Evolutionary conservation across 1,140 invertebrate species (phyloP), one percentile per base, ranked within the genome.

Genomic region (Bombus picipes): DNA sequence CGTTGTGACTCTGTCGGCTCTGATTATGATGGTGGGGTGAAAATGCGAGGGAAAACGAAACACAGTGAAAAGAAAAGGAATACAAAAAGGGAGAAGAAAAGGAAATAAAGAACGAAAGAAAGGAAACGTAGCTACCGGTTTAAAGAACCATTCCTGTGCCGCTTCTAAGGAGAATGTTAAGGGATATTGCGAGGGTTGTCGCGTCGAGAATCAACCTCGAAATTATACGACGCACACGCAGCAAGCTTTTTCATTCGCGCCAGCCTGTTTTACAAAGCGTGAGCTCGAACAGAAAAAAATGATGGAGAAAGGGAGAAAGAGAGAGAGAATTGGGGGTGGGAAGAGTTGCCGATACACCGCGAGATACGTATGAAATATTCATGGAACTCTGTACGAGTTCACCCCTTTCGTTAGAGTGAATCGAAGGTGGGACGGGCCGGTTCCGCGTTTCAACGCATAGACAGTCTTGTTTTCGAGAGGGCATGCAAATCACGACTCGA

Each of bases 291-390:
- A 53, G 47, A 53, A 53, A 53, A 53, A 18, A 53, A 53, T 8
- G 28, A 22, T 1, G 1, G 74, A 39, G 32, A 8, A 62, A 62
- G 59, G 28, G 28, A 62, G 59, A 12, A 13, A 25, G 57, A 25
- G 28, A n/a, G 59, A 18, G 39, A 43, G 22, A 22, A 12, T 34
- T 43, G 12, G 37, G 25, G 34, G 3, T 8, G 12, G 8, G 15
- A 37, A 72, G 65, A 76, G 72, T 76, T 87, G 53, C 81, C 86
- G 83, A 87, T 85, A 81, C 72, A 87, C 72, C 59, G 83, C 32
- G 71, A 75, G 83, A 70, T 59, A 85, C 39, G 59, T 76, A 87
- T 87, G 82, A 87, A 87, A 87, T 87, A 87, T 87, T 87, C 86
- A 87, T 87, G 71, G 70, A 32, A 47, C 43, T 41, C 28, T 28